These are phyloP conservation scores for Allophyes oxyacanthae DNA, from an alignment of 2,888 invertebrate genomes.

Conservation along the genomic window DNA sequence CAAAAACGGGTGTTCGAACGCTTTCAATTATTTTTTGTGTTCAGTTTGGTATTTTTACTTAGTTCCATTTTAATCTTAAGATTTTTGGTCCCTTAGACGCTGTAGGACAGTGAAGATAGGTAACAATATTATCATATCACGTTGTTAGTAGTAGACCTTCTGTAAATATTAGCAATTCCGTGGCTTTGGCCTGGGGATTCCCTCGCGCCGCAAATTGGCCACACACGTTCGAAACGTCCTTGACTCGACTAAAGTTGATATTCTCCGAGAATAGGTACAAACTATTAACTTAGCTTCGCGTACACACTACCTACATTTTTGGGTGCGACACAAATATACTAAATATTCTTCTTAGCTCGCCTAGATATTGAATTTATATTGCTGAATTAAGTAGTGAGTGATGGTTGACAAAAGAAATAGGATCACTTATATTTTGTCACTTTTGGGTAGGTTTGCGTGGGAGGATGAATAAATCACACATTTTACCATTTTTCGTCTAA, in stretches of 20 bases:
- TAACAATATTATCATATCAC: too few species aligned
- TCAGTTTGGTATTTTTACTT: too few species aligned
- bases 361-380: constrained; percentile 4
- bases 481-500: constrained; percentile 43
- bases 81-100: too few species aligned
- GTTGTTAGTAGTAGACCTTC: constrained; percentile 20
- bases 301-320: constrained; percentile 4
- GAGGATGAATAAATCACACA: constrained; percentile 42
- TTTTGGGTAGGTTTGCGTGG: constrained; percentile 30
- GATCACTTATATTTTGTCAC: constrained; percentile 20
- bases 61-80: too few species aligned
- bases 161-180: not conserved
- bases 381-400: not conserved
- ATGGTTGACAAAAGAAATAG: constrained; percentile 12
- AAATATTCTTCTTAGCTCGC: too few species aligned
- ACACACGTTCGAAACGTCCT: constrained; percentile 39
- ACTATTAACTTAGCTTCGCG: constrained; percentile 30
- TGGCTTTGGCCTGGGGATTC: constrained; percentile 38
- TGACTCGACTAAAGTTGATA: constrained; percentile 45
- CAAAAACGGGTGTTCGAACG: too few species aligned
- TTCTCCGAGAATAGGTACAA: constrained; percentile 10
- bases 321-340: not conserved
- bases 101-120: too few species aligned
- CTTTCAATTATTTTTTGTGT: too few species aligned
- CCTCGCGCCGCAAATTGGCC: constrained; percentile 45